Conservation (phyloP, 64 coral and sea anemone genomes). For the Stichodactyla helianthus region DNA sequence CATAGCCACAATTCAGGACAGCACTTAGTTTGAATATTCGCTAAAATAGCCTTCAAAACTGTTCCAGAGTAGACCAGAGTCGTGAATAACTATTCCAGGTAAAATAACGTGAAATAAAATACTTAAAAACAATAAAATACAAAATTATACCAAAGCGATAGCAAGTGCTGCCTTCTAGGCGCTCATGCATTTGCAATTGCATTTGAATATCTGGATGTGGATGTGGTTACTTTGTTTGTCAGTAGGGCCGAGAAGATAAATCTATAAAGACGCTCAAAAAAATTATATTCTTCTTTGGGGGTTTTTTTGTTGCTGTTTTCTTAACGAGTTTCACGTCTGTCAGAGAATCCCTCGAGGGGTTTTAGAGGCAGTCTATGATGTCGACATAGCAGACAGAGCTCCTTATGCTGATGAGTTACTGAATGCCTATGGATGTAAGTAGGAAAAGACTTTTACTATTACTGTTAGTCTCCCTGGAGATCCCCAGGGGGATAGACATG, state of each 20-base stretch:
- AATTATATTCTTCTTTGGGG: neutral
- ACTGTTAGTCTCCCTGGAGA: too few relatives aligned
- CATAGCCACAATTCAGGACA: constrained; percentile 19
- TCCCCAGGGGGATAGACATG: too few relatives aligned
- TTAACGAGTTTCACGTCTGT: constrained; percentile 72
- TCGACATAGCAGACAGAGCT: constrained; percentile 58
- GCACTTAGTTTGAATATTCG: constrained; percentile 22
- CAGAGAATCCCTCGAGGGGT: constrained; percentile 87
- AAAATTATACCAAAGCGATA: constrained; percentile 28
- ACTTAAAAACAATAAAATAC: constrained; percentile 5
- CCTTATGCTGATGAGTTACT: constrained; percentile 82
- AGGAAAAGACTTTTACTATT: neutral
- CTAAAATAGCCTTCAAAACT: constrained; percentile 31
- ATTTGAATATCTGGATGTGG: too few relatives aligned
- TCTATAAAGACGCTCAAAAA: too few relatives aligned
- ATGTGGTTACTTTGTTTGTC: too few relatives aligned
- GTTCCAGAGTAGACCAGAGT: constrained; percentile 45
- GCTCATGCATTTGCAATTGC: too few relatives aligned
- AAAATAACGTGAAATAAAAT: neutral
- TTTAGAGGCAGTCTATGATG: constrained; percentile 87
- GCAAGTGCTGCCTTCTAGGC: too few relatives aligned
- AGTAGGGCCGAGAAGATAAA: too few relatives aligned
- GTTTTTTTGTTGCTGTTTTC: neutral
- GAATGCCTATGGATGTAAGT: constrained; percentile 90
- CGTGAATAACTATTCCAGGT: constrained; percentile 15